Base-by-base conservation (phyloP, 2,113 vertebrate genomes). In the Haplotaxodon microlepis region DNA sequence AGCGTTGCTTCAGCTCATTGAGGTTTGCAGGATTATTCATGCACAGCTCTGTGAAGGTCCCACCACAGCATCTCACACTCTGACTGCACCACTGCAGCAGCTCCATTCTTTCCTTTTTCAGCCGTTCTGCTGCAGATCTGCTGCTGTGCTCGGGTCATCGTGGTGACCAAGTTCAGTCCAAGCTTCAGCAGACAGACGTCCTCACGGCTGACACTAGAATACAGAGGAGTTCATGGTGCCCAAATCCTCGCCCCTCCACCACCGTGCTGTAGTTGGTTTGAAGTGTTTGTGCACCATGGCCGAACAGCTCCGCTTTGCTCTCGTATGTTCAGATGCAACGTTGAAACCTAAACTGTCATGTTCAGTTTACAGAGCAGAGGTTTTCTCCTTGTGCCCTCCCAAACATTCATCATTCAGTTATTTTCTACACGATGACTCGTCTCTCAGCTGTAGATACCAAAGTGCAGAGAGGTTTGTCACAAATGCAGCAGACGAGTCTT, bases 191-290 rank as follows among this genome's bases (percentile, higher is more conserved):
- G 31, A 36, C 59, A 19, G 29, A 1, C 5, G 9, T 2, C 31
- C 31, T 63, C 59, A 0, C 10, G 10, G 3, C 34, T 69, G 61
- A 8, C 34, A 12, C 4, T 2, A 66, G 17, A 66, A n/a, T 5
- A 69, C 34, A 69, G 34, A 69, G 61, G 34, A 13, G 34, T 21
- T 69, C 34, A 38, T 0, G 63, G 19, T 36, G 34, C 2, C 31
- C 10, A 0, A n/a, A 66, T 0, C 61, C 17, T 66, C 9, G 4
- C 31, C 3, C 59, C 9, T 1, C 59, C 59, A n/a, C 17, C 59
- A 12, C 3, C 1, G 6, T 36, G 31, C 17, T 56, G 53, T n/a
- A 1, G 14, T 34, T 7, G 61, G 9, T 36, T 0, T 63, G 9
- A 19, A 10, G 59, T 63, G 31, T 66, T 36, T n/a, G 31, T 36